These are phyloP conservation scores for Gari tellinella DNA, from an alignment of 2,888 invertebrate species.

Conservation along the genomic window DNA sequence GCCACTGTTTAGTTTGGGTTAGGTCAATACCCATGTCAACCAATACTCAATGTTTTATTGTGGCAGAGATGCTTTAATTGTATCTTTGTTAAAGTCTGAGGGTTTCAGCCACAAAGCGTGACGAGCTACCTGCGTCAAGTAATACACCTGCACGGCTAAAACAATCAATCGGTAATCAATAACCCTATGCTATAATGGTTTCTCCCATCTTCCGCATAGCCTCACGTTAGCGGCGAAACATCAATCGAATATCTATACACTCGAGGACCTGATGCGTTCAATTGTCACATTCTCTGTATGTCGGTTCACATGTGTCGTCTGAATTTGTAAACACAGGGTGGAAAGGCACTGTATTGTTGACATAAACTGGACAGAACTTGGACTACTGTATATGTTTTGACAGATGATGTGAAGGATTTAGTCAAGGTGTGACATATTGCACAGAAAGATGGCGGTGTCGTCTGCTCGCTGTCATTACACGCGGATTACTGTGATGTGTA, in stretches of 20 bases:
- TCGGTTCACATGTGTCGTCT: not conserved
- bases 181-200: conserved; percentile 7
- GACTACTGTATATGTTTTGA: not conserved
- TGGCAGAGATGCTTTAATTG: not conserved
- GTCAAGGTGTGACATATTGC: conserved; percentile 30
- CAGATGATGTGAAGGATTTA: conserved; percentile 2
- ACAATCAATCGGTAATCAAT: not conserved
- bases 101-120: not conserved
- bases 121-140: not conserved
- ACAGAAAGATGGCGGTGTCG: conserved; percentile 46
- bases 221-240: conserved; percentile 30
- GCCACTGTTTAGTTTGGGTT: not conserved
- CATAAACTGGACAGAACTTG: not conserved
- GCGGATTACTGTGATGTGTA: conserved; percentile 39
- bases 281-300: conserved; percentile 23
- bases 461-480: conserved; percentile 44
- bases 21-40: not conserved
- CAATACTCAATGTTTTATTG: not conserved
- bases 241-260: conserved; percentile 53
- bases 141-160: not conserved
- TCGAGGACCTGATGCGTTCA: conserved; percentile 16
- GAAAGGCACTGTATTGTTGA: not conserved
- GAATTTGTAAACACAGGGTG: conserved; percentile 22
- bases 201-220: conserved; percentile 21
- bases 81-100: not conserved